Conservation (phyloP, 1,140 invertebrate genomes). For the Choristoneura fumiferana region DNA sequence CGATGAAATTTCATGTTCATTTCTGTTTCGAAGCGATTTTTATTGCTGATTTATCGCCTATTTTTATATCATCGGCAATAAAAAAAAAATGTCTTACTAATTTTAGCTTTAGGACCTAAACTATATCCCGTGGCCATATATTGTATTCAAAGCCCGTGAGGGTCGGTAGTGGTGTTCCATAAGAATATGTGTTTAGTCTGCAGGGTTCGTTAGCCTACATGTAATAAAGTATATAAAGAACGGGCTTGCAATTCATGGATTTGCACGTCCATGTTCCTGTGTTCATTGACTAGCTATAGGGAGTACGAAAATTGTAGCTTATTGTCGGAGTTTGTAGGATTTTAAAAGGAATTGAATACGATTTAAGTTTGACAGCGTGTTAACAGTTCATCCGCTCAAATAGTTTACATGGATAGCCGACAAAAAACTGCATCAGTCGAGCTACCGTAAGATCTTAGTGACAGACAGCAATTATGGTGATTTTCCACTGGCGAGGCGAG, state of each 20-base stretch:
- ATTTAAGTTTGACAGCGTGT: too few species aligned
- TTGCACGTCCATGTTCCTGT: slow-evolving; percentile 56
- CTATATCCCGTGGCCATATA: slow-evolving; percentile 12
- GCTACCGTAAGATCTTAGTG: too few species aligned
- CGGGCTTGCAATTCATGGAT: slow-evolving; percentile 43
- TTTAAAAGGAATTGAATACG: slow-evolving; percentile 24
- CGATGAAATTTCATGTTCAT: slow-evolving; percentile 17
- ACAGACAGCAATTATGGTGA: too few species aligned
- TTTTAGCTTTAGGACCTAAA: too few species aligned
- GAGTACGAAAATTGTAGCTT: slow-evolving; percentile 21
- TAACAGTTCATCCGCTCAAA: too few species aligned
- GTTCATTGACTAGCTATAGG: slow-evolving; percentile 61
- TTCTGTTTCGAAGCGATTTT: too few species aligned
- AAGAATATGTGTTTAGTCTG: background rate
- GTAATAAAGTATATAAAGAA: slow-evolving; percentile 31
- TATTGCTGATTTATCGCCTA: too few species aligned
- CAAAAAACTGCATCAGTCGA: too few species aligned
- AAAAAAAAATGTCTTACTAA: too few species aligned
- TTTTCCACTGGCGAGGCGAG: too few species aligned
- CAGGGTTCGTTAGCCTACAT: slow-evolving; percentile 36
- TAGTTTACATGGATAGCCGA: too few species aligned
- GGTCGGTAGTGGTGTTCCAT: background rate
- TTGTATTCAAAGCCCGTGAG: background rate
- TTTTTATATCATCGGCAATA: too few species aligned
- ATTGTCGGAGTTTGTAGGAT: slow-evolving; percentile 24